Evolutionary conservation across 2,113 vertebrate genomes (phyloP).

Genomic region (Antechinus flavipes): DNA sequence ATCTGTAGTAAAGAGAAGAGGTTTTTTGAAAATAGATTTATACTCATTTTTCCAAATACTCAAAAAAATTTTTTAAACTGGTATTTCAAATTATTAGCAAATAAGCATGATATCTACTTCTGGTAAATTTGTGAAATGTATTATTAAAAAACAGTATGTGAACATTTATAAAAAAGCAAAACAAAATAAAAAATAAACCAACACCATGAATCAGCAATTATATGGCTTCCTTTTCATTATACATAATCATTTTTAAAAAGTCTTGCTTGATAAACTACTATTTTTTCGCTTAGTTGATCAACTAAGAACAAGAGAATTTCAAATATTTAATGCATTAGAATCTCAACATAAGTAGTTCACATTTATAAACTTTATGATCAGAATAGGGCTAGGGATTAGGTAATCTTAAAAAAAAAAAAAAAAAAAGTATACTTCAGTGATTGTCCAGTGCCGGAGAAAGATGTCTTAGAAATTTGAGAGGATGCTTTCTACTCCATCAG

Average conservation of each 20-base stretch:
- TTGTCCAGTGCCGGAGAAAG: not conserved
- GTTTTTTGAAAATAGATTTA: not conserved
- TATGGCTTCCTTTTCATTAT: not conserved
- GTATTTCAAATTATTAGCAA: not conserved
- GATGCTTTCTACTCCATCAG: not conserved
- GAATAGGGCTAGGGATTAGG: not conserved
- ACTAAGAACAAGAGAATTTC: not conserved
- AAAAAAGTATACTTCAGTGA: not conserved
- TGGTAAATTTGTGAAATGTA: not conserved
- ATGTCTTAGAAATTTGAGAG: not conserved
- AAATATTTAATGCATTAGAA: not conserved
- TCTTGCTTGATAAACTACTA: not conserved
- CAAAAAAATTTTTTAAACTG: not conserved
- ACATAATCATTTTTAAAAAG: not conserved
- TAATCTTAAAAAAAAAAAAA: not conserved
- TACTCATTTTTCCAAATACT: not conserved
- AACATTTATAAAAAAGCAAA: not conserved
- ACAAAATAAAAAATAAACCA: not conserved
- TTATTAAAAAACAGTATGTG: not conserved
- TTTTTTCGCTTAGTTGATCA: not conserved
- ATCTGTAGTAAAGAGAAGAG: too few species aligned
- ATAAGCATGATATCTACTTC: not conserved
- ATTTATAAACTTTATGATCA: not conserved
- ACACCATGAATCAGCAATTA: not conserved
- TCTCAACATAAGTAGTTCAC: not conserved